phyloP scores from a whole-genome alignment of 2,113 vertebrate species.

The Centropus unirufus region DNA sequence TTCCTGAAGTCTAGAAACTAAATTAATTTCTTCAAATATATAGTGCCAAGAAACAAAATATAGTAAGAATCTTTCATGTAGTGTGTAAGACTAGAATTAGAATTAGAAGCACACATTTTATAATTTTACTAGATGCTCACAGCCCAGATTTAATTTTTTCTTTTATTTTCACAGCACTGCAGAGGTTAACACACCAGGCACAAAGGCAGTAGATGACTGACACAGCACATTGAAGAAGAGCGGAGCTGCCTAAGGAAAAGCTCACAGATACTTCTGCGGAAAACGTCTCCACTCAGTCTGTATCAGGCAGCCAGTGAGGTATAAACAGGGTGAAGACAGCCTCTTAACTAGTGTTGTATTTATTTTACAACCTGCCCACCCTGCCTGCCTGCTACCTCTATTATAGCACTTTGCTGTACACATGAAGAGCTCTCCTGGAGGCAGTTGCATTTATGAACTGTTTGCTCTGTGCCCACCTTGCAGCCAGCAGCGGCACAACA shows the following conservation, averaged over 20 bases:
- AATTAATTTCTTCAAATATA: neutral
- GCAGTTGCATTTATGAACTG: constrained; percentile 49
- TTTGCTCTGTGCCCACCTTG: neutral
- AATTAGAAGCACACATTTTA: neutral
- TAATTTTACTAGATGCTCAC: neutral
- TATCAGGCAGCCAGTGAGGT: neutral
- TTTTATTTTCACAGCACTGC: neutral
- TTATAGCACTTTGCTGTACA: neutral
- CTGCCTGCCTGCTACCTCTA: neutral
- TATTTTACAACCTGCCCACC: constrained; percentile 42
- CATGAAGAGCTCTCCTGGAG: constrained; percentile 44
- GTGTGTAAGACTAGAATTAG: neutral
- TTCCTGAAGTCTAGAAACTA: neutral
- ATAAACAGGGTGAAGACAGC: neutral
- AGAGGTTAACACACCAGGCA: neutral
- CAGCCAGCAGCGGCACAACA: neutral
- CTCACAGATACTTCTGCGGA: neutral
- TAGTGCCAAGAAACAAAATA: neutral
- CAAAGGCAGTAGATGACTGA: neutral
- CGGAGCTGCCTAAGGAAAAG: neutral
- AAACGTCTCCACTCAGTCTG: neutral
- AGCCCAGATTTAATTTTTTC: neutral
- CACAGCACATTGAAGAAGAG: neutral
- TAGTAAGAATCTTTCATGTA: neutral
- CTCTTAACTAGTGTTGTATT: constrained; percentile 12